Evolutionary conservation across 64 coral and sea anemone species (phyloP), one percentile per base, ranked within the genome.

Genomic region (Pachyseris speciosa): DNA sequence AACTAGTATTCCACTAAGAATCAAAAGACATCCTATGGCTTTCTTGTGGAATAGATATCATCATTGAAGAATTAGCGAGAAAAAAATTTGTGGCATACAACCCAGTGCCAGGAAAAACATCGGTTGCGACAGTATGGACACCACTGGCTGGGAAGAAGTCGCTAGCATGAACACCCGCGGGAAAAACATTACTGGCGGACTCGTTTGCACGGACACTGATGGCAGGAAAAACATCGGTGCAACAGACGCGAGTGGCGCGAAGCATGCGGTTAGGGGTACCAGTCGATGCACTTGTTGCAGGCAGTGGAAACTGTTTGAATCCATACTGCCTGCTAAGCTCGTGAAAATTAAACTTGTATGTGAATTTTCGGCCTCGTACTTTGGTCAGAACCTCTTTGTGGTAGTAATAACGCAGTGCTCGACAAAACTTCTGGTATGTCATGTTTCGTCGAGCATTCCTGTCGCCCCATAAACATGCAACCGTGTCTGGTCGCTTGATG

Each of bases 391-490:
- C 38, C 0, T 58, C 39, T 38, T 88, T 88, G n/a, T 30, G 55
- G 69, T 88, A 88, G 51, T 88, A 88, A 39, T 88, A 72, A 37
- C 85, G 69, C 2, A 88, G 50, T 25, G 85, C 85, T 26, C 85
- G 67, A 67, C 85, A 74, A 24, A 88, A 74, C 22, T 33, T 75
- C 19, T 88, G 69, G 37, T 75, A 88, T 2, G 85, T 88, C 69
- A 88, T 88, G 38, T 88, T 88, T 28, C 45, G 32, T 72, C 85
- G 49, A 13, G 69, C 69, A 61, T 72, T 88, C 7, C 69, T 88
- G 15, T 50, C 34, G 28, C 85, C 85, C 85, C 85, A 88, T 28
- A 88, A 32, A 7, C 19, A 24, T 25, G 85, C 69, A 25, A 75
- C 47, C 7, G 24, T 17, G 2, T 88, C 85, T 2, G 85, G 85